Evolutionary conservation across 1,140 invertebrate species (phyloP).

Genomic region (Antheraea pernyi): DNA sequence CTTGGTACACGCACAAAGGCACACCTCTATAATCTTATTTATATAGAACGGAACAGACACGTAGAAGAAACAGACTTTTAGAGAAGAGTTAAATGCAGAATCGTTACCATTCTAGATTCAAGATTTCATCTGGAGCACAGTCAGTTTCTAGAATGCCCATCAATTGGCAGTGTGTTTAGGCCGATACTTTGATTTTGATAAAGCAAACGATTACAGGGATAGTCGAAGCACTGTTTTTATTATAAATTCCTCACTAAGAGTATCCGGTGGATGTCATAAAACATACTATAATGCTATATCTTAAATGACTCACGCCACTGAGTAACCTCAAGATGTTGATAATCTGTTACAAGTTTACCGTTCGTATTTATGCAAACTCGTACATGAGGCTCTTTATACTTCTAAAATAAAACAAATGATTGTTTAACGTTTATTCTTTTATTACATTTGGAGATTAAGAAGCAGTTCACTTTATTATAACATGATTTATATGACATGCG

Average conservation of each 20-base stretch:
- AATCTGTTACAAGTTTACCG: constrained; percentile 13
- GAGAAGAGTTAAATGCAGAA: no score
- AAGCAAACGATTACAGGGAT: background rate
- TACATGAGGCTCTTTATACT: background rate
- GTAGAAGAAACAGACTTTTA: no score
- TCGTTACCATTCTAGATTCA: no score
- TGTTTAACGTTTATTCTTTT: background rate
- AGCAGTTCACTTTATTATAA: no score
- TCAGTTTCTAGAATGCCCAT: no score
- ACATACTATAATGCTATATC: constrained; percentile 29
- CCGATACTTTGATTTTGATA: background rate
- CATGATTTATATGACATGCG: no score
- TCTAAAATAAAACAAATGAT: constrained; percentile 1
- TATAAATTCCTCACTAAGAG: constrained; percentile 16
- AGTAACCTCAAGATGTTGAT: constrained; percentile 31
- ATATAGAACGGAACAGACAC: no score
- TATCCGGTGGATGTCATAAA: constrained; percentile 44
- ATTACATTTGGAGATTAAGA: background rate
- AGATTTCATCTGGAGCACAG: no score
- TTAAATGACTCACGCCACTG: constrained; percentile 48
- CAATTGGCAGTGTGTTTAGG: background rate
- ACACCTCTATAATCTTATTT: no score
- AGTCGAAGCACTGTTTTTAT: background rate
- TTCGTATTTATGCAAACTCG: background rate
- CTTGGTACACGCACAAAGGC: no score